These are phyloP conservation scores for Erebia palarica DNA, from an alignment of 2,888 invertebrate genomes.

Conservation along the genomic window DNA sequence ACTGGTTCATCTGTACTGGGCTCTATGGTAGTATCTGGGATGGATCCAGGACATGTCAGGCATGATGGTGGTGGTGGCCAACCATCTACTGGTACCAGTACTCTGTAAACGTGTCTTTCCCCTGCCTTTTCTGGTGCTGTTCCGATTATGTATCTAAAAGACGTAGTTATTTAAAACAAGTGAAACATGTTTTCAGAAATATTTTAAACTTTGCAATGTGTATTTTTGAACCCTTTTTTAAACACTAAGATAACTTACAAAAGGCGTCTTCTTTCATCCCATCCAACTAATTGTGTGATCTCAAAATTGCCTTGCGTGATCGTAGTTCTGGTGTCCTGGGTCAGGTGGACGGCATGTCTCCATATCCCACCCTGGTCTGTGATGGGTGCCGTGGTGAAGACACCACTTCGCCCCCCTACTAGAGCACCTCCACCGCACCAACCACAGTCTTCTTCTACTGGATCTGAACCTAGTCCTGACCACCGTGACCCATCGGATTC, in stretches of 20 bases:
- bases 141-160: conserved; percentile 87
- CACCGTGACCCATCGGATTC: conserved; percentile 71
- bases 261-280: conserved; percentile 87
- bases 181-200: not conserved
- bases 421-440: conserved; percentile 75
- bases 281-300: conserved; percentile 87
- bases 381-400: conserved; percentile 78
- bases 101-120: conserved; percentile 91
- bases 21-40: conserved; percentile 50
- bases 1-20: conserved; percentile 55
- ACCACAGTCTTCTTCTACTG: conserved; percentile 68
- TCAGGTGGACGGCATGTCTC: conserved; percentile 64
- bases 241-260: conserved; percentile 77
- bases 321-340: conserved; percentile 57
- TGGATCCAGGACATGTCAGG: conserved; percentile 77
- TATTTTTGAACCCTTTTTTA: not conserved
- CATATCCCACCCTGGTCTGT: conserved; percentile 78
- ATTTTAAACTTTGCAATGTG: too few relatives aligned
- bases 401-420: conserved; percentile 57
- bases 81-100: conserved; percentile 66
- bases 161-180: not conserved
- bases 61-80: conserved; percentile 78
- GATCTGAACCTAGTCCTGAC: conserved; percentile 76
- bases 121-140: conserved; percentile 90
- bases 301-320: conserved; percentile 90